Conservation (phyloP, 1,140 invertebrate species). For the Yoshiicerus persimilis region DNA sequence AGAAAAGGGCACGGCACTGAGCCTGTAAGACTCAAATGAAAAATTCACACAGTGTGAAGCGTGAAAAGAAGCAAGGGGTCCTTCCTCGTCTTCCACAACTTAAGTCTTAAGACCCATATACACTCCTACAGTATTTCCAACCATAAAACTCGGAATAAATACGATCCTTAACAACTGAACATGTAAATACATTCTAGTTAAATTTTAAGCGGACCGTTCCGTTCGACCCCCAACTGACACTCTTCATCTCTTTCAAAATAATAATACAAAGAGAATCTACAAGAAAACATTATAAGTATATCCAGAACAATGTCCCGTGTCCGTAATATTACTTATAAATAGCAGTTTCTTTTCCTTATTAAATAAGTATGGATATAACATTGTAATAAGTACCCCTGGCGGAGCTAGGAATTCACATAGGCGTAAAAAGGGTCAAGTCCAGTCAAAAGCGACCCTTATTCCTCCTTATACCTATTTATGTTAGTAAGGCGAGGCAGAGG, state of each 20-base stretch:
- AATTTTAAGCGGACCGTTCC: background rate
- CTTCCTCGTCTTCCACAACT: background rate
- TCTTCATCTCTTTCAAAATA: constrained; percentile 34
- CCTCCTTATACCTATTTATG: background rate
- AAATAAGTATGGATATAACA: too few species aligned
- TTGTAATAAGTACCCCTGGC: constrained; percentile 27
- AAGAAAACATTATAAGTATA: background rate
- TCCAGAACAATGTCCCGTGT: background rate
- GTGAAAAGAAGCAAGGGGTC: constrained; percentile 43
- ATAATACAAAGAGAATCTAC: background rate
- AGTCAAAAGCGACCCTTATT: background rate
- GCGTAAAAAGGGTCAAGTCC: constrained; percentile 45
- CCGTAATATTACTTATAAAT: background rate
- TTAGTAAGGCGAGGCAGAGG: background rate
- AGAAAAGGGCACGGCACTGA: constrained; percentile 28
- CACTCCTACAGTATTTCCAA: too few species aligned
- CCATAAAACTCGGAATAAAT: background rate
- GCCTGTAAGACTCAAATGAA: constrained; percentile 37
- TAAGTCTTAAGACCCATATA: background rate
- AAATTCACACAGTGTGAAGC: constrained; percentile 47
- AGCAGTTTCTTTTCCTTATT: too few species aligned
- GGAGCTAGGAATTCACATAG: constrained; percentile 38
- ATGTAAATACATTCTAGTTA: background rate
- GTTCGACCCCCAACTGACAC: constrained; percentile 42
- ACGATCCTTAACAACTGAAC: background rate